Base-by-base conservation (phyloP, 2,797 vertebrate species). In the Tragopan temminckii region DNA sequence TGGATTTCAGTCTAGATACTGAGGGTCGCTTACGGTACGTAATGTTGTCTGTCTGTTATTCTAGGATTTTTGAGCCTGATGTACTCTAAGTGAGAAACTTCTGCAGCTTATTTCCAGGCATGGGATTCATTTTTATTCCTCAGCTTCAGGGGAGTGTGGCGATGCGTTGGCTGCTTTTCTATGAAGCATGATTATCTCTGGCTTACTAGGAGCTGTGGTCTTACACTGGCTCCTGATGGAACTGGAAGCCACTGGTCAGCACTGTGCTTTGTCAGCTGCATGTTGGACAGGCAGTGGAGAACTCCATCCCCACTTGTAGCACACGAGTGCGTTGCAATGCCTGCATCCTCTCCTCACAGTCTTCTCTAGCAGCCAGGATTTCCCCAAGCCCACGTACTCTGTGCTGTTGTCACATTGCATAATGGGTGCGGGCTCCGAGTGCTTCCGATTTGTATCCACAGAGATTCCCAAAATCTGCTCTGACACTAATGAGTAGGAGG, bases 321-420 rank as follows among this genome's bases (percentile, higher is more conserved):
- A 20, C 38, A 21, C 64, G 74, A 76, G 1, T 1, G 4, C 1
- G 0, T 52, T 55, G 11, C 0, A 1, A 11, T 33, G 29, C 33
- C 69, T 59, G 10, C 14, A n/a, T 18, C 45, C 20, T 61, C 61
- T 36, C 40, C 31, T 35, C 15, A 15, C 48, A 20, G 24, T 23
- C 38, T 3, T 7, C 53, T 71, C 66, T 18, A 42, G 64, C 1
- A 1, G 33, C 29, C 53, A 23, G 45, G 40, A 50, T 64, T 71
- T 61, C 72, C 69, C 23, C 16, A 7, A 63, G 19, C 69, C 58
- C 43, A 35, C 3, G 1, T 33, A 13, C 12, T 45, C 42, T 12
- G 40, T 12, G 8, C 31, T 85, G 81, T 61, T 59, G 35, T 27
- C 64, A 27, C n/a, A 23, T 42, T 40, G 36, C 40, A 7, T 31